These are phyloP conservation scores for Epinephelus lanceolatus DNA, from an alignment of 2,113 vertebrate species.

Conservation along the genomic window DNA sequence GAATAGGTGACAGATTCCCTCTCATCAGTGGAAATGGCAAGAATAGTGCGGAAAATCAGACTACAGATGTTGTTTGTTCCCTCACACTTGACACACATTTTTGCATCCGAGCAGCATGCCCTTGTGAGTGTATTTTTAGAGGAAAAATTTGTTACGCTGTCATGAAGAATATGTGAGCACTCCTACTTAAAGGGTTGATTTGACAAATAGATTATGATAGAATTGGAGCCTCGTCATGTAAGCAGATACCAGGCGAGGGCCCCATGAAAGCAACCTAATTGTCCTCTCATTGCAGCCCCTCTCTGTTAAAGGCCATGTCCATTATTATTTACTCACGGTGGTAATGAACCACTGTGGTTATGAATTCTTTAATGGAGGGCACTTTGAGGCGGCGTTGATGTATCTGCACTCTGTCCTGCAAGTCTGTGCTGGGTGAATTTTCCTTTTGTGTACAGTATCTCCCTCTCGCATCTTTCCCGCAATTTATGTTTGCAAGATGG, in stretches of 20 bases:
- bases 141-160: slow-evolving; percentile 61
- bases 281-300: slow-evolving; percentile 49
- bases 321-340: slow-evolving; percentile 60
- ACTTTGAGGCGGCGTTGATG: slow-evolving; percentile 40
- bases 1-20: slow-evolving; percentile 29
- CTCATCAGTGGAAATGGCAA: slow-evolving; percentile 15
- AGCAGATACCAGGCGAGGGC: slow-evolving; percentile 42
- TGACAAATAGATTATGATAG: slow-evolving; percentile 71
- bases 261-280: slow-evolving; percentile 42
- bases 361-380: slow-evolving; percentile 44
- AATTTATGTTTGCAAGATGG: slow-evolving; percentile 41
- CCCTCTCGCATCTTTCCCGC: slow-evolving; percentile 15
- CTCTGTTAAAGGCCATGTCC: slow-evolving; percentile 48
- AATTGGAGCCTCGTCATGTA: slow-evolving; percentile 61
- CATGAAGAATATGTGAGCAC: slow-evolving; percentile 39
- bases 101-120: slow-evolving; percentile 35
- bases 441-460: slow-evolving; percentile 22
- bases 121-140: slow-evolving; percentile 70
- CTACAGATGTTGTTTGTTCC: slow-evolving; percentile 55
- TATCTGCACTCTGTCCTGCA: slow-evolving; percentile 39
- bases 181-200: slow-evolving; percentile 62
- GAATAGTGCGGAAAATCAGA: slow-evolving; percentile 18
- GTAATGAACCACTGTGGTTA: slow-evolving; percentile 52
- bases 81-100: slow-evolving; percentile 57
- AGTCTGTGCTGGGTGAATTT: slow-evolving; percentile 15